phyloP scores from a whole-genome alignment of 2,888 invertebrate species.

The Oxycera nigricornis region DNA sequence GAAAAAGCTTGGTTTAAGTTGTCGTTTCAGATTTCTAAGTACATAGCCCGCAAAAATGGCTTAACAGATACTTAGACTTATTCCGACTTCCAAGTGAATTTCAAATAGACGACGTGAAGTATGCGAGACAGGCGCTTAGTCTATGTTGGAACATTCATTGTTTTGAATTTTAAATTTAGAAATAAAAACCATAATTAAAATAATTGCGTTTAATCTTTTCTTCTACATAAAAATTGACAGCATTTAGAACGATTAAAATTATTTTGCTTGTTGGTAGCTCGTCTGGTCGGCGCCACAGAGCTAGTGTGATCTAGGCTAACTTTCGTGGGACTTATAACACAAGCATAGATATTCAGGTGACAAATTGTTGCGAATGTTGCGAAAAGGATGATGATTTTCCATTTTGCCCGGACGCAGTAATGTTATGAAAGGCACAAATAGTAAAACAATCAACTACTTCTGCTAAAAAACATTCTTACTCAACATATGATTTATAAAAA shows the following conservation, averaged over 20 bases:
- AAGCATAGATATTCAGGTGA: too few relatives aligned
- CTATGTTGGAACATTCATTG: background rate
- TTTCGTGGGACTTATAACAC: too few relatives aligned
- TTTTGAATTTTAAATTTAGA: conserved; percentile 23
- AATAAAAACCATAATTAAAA: conserved; percentile 11
- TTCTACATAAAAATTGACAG: background rate
- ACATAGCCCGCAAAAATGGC: background rate
- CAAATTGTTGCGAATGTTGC: too few relatives aligned
- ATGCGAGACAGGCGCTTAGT: background rate
- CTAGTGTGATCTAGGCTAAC: background rate
- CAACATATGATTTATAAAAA: too few relatives aligned
- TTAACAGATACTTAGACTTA: background rate
- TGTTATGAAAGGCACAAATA: too few relatives aligned
- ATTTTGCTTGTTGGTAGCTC: background rate
- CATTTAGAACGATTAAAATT: background rate
- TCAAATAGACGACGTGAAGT: background rate
- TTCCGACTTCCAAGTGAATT: background rate
- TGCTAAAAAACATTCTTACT: too few relatives aligned
- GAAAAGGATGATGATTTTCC: too few relatives aligned
- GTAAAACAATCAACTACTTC: too few relatives aligned
- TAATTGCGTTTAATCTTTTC: background rate
- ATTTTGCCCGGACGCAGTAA: too few relatives aligned
- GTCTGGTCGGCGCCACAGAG: background rate
- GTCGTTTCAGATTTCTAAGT: background rate
- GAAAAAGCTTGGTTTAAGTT: background rate